Evolutionary conservation across 2,797 vertebrate genomes (phyloP).

Genomic region (Siniperca obscura): DNA sequence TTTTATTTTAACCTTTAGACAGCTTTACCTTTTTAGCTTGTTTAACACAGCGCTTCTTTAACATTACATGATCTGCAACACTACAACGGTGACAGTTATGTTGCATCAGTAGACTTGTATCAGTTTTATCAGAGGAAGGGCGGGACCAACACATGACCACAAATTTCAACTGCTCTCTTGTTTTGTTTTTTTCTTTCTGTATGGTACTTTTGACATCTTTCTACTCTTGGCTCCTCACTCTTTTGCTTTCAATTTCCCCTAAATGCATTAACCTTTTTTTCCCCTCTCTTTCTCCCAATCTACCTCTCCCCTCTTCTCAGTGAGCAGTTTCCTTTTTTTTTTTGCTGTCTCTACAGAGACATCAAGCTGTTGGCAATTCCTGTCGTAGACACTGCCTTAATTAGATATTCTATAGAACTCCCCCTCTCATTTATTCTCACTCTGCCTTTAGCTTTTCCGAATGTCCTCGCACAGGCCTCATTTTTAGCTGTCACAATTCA

Average conservation of each 20-base stretch:
- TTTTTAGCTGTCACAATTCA: slow-evolving; percentile 68
- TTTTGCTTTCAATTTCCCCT: slow-evolving; percentile 33
- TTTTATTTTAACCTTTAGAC: slow-evolving; percentile 74
- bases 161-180: slow-evolving; percentile 52
- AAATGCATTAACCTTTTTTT: background rate
- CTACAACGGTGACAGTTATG: slow-evolving; percentile 63
- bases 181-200: slow-evolving; percentile 35
- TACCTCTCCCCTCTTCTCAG: slow-evolving; percentile 40
- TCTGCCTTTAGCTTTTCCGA: slow-evolving; percentile 61
- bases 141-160: slow-evolving; percentile 80
- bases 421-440: slow-evolving; percentile 45
- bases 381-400: slow-evolving; percentile 62
- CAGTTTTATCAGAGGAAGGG: slow-evolving; percentile 71
- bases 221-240: slow-evolving; percentile 17
- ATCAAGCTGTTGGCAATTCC: slow-evolving; percentile 57
- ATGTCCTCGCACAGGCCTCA: slow-evolving; percentile 55
- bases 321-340: slow-evolving; percentile 30
- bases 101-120: slow-evolving; percentile 53
- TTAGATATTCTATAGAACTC: slow-evolving; percentile 64
- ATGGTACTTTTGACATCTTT: slow-evolving; percentile 48
- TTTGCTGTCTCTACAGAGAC: slow-evolving; percentile 55
- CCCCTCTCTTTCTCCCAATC: slow-evolving; percentile 6
- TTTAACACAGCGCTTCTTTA: slow-evolving; percentile 74
- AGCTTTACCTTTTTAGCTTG: slow-evolving; percentile 71
- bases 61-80: slow-evolving; percentile 68